Conservation (phyloP, 2,113 vertebrate species). For the Paracanthobrama guichenoti region DNA sequence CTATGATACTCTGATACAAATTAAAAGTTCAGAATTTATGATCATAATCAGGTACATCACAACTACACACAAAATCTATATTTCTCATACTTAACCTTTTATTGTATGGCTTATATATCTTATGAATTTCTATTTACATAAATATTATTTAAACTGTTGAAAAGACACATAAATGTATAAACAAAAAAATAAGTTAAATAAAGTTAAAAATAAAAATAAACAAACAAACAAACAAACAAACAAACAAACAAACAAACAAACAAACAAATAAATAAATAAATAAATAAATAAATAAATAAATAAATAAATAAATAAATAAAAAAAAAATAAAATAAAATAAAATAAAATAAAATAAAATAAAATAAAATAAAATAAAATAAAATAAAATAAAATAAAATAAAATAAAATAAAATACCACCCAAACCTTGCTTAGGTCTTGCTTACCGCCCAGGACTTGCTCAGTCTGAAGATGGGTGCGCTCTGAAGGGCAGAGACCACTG, state of each 20-base stretch:
- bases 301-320: too few relatives aligned
- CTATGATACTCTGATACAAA: neutral
- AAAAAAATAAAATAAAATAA: neutral
- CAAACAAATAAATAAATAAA: too few relatives aligned
- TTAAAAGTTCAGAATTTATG: neutral
- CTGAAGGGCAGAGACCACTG: conserved; percentile 92
- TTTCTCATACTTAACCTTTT: neutral
- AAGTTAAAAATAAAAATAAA: too few relatives aligned
- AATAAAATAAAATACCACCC: neutral
- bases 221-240: too few relatives aligned
- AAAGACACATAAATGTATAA: too few relatives aligned
- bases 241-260: too few relatives aligned
- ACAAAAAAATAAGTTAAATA: too few relatives aligned
- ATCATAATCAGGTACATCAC: neutral
- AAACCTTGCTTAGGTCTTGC: conserved; percentile 51
- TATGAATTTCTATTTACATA: neutral
- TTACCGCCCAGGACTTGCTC: conserved; percentile 96
- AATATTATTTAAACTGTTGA: neutral
- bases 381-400: neutral
- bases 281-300: too few relatives aligned
- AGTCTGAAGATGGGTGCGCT: conserved; percentile 96
- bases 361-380: neutral
- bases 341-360: neutral
- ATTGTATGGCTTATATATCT: too few relatives aligned
- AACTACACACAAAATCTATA: neutral